Evolutionary conservation across 2,113 vertebrate genomes (phyloP).

Genomic region (Hippocampus zosterae): DNA sequence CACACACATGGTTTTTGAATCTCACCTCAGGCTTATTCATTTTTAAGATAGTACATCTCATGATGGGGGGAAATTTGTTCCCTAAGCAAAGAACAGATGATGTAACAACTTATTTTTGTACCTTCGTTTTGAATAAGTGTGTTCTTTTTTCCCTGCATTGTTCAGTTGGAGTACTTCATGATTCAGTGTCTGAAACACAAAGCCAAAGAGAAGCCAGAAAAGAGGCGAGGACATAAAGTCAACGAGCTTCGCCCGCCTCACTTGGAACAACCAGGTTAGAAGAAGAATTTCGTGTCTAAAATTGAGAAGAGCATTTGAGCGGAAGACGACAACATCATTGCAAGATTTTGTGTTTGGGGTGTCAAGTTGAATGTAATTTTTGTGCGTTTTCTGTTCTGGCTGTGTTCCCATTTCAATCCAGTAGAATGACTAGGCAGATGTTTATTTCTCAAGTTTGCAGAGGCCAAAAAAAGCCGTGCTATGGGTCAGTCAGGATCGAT

Average conservation of each 20-base stretch:
- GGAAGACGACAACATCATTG: not conserved
- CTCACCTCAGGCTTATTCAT: slow-evolving; percentile 2
- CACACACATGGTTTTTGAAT: not conserved
- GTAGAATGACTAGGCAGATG: slow-evolving; percentile 11
- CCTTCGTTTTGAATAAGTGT: slow-evolving; percentile 12
- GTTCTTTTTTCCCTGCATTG: slow-evolving; percentile 44
- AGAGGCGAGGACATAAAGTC: slow-evolving; percentile 77
- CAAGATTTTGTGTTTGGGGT: too few species aligned
- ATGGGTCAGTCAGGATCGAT: slow-evolving; percentile 49
- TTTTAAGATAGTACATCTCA: slow-evolving; percentile 1
- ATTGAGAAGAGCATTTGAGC: not conserved
- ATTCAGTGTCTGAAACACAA: slow-evolving; percentile 95
- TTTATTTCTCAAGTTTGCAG: slow-evolving; percentile 30
- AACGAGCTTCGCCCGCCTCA: slow-evolving; percentile 83
- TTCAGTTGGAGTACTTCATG: slow-evolving; percentile 96
- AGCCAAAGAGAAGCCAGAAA: slow-evolving; percentile 87
- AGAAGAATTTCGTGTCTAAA: slow-evolving; percentile 6
- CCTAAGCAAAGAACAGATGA: slow-evolving; percentile 19
- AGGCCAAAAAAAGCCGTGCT: slow-evolving; percentile 53
- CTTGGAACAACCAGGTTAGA: slow-evolving; percentile 90
- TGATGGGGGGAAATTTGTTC: slow-evolving; percentile 7
- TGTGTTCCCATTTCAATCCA: not conserved
- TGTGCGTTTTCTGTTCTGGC: not conserved
- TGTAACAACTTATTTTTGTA: slow-evolving; percentile 30
- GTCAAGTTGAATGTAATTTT: not conserved